Evolutionary conservation across 1,140 invertebrate genomes (phyloP).

Genomic region (Antheraea mylitta): DNA sequence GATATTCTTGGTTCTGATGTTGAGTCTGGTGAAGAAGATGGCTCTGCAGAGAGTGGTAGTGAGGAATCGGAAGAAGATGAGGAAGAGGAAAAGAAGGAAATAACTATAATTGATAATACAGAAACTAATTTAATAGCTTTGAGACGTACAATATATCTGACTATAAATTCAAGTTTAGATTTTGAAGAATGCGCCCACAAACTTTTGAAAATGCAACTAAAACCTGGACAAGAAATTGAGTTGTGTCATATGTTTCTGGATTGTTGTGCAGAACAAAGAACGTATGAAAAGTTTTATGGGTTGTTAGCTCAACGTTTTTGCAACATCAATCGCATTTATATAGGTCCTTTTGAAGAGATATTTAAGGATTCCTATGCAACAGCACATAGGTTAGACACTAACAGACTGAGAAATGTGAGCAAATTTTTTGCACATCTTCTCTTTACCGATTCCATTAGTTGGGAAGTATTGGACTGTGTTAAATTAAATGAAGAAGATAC

Average conservation of each 20-base stretch:
- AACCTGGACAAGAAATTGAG: slow-evolving; percentile 95
- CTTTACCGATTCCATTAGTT: slow-evolving; percentile 97
- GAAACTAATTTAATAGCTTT: slow-evolving; percentile 98
- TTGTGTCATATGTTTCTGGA: slow-evolving; percentile 99
- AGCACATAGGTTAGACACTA: slow-evolving; percentile 95
- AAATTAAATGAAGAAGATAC: slow-evolving; percentile 98
- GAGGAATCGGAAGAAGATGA: slow-evolving; percentile 80
- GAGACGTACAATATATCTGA: slow-evolving; percentile 97
- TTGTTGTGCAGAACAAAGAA: slow-evolving; percentile 99
- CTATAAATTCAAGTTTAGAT: slow-evolving; percentile 98
- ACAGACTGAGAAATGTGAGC: slow-evolving; percentile 98
- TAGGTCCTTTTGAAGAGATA: slow-evolving; percentile 96
- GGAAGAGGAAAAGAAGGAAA: slow-evolving; percentile 76
- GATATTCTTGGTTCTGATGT: slow-evolving; percentile 90
- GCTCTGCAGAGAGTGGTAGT: slow-evolving; percentile 81
- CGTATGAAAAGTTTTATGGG: slow-evolving; percentile 99
- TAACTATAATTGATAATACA: slow-evolving; percentile 95
- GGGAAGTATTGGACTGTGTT: slow-evolving; percentile 93
- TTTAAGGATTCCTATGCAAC: slow-evolving; percentile 98
- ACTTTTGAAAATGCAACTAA: slow-evolving; percentile 97
- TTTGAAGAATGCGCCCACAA: slow-evolving; percentile 99
- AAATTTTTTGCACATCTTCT: slow-evolving; percentile 99
- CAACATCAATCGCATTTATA: slow-evolving; percentile 93
- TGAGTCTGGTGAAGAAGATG: slow-evolving; percentile 80
- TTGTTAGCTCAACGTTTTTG: slow-evolving; percentile 96